phyloP scores from a whole-genome alignment of 2,888 invertebrate genomes.

The Hyles lineata region DNA sequence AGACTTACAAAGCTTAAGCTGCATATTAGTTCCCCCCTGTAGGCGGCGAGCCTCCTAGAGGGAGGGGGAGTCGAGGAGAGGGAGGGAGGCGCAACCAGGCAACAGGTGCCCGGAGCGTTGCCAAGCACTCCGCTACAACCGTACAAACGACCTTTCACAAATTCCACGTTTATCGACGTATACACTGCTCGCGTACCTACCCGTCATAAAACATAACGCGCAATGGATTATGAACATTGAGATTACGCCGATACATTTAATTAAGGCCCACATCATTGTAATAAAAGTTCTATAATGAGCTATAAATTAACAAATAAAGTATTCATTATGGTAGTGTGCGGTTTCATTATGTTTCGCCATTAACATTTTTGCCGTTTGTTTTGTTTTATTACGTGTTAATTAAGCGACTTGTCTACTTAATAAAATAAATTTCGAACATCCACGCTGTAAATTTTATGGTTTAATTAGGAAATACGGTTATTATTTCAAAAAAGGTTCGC shows the following conservation, averaged over 20 bases:
- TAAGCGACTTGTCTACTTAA: constrained; percentile 27
- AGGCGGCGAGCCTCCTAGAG: constrained; percentile 46
- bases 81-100: constrained; percentile 44
- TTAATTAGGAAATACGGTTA: constrained; percentile 10
- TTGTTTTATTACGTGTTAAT: constrained; percentile 32
- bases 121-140: constrained; percentile 44
- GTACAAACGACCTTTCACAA: background rate
- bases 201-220: background rate
- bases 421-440: background rate
- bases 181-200: background rate
- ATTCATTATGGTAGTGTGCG: constrained; percentile 33
- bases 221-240: constrained; percentile 1
- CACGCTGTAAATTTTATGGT: constrained; percentile 7
- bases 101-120: constrained; percentile 62
- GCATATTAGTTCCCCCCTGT: constrained; percentile 54
- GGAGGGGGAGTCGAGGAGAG: constrained; percentile 29
- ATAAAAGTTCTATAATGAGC: constrained; percentile 47
- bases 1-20: constrained; percentile 53
- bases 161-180: background rate
- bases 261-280: constrained; percentile 37
- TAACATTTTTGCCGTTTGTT: constrained; percentile 34
- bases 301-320: constrained; percentile 48
- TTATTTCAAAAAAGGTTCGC: background rate
- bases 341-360: constrained; percentile 32
- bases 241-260: background rate